Base-by-base conservation (phyloP, 37 sponge, comb jelly and placozoan genomes). In the Oopsacas minuta region DNA sequence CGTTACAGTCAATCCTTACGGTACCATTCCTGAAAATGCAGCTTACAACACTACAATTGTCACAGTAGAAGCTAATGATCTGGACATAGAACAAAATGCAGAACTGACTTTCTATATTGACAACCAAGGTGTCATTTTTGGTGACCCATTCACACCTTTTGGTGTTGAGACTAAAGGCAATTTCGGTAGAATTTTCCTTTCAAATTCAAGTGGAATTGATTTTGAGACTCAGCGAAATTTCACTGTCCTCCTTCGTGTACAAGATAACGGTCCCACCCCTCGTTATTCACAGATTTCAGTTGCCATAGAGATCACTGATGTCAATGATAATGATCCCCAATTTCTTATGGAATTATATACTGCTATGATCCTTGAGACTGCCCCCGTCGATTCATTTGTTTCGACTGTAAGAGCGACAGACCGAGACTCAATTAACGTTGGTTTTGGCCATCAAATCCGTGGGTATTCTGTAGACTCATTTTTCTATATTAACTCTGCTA, bases 251-350 rank as follows among this genome's bases (percentile, higher is more conserved):
- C 28, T 61, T 7, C 20, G 30, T 10, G 75, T 61, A 3, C 28
- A 61, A 12, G 94, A 94, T 28, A 38, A 75, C 37, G 94, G 91
- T 0, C 85, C 28, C 17, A 88, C 90, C 23, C 22, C 38, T 0
- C 75, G 39, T n/a, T 36, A 52, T 10, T 36, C 82, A 1, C 37
- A 86, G 23, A 35, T 37, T 10, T 61, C 38, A 0, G 86, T 93
- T 0, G 30, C 25, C 0, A 83, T 93, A 0, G 36, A 37, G 36
- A 84, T 93, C 3, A 39, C 38, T 5, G 93, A 93, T 82, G 75
- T 85, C 7, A 89, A 90, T 83, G 93, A 93, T 52, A 86, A 88
- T 25, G 0, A 22, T 34, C 93, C 93, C 10, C 25, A 12, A 38
- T 89, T 89, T 38, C 25, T 34, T 7, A 0, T 81, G 0, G 51